phyloP scores from a whole-genome alignment of 2,113 vertebrate genomes.

The Callospermophilus lateralis region DNA sequence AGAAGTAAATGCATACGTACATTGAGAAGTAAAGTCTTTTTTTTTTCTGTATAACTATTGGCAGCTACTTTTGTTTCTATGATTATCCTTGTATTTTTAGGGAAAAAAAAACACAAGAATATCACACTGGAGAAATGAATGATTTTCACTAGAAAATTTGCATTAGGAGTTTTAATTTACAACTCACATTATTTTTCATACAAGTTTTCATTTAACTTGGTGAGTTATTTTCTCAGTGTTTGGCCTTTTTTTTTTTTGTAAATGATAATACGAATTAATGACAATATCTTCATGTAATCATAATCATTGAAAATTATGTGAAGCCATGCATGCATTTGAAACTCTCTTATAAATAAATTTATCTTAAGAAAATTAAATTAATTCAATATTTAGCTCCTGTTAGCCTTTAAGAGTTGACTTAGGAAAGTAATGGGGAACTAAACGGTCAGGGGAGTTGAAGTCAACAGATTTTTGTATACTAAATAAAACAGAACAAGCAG shows the following conservation, averaged over 20 bases:
- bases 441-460: not conserved
- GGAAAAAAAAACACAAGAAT: too few relatives aligned
- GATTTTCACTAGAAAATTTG: not conserved
- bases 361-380: not conserved
- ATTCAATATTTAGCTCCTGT: not conserved
- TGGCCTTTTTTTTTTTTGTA: not conserved
- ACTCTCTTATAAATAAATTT: not conserved
- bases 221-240: not conserved
- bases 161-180: not conserved
- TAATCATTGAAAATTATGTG: not conserved
- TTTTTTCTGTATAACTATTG: not conserved
- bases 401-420: not conserved
- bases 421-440: not conserved
- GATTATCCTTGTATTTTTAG: too few relatives aligned
- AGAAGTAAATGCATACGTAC: not conserved
- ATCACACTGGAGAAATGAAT: not conserved
- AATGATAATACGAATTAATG: not conserved
- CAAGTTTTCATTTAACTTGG: not conserved
- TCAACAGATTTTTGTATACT: not conserved
- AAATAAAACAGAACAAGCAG: not conserved
- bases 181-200: not conserved
- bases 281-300: not conserved
- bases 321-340: not conserved
- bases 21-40: not conserved
- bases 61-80: not conserved